Percentiles rank a stretch among this genome's conserved stretches.
phyloP scores from a whole-genome alignment of 2,113 vertebrate species.

The Tiliqua scincoides region DNA sequence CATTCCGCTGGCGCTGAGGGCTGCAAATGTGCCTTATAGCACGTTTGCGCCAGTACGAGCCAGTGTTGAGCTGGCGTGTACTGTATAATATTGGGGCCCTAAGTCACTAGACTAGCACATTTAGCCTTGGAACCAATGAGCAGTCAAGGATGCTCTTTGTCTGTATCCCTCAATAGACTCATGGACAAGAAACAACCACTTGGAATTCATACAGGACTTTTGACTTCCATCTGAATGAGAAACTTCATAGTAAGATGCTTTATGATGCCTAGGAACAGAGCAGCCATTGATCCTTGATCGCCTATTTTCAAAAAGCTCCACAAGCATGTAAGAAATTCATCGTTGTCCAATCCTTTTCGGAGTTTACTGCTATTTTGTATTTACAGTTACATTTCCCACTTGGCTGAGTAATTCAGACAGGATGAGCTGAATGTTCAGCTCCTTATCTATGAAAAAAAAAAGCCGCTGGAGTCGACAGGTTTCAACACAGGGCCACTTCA shows the following conservation, averaged over 20 bases:
- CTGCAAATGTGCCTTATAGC: no score
- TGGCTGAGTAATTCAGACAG: conserved; percentile 52
- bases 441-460: conserved; percentile 48
- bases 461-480: conserved; percentile 49
- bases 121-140: conserved; percentile 1
- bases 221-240: background rate
- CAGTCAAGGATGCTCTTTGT: background rate
- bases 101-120: background rate
- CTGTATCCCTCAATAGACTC: background rate
- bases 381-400: conserved; percentile 52
- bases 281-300: background rate
- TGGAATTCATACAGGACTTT: background rate
- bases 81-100: no score
- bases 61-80: no score
- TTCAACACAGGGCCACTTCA: conserved; percentile 34
- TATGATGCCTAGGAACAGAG: no score
- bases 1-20: no score
- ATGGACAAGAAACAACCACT: conserved; percentile 4
- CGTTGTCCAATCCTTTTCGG: conserved; percentile 37
- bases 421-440: conserved; percentile 53
- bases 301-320: conserved; percentile 15
- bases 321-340: conserved; percentile 36
- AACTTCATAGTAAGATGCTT: background rate
- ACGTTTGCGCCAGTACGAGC: no score
- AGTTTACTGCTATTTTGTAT: no score